phyloP scores from a whole-genome alignment of 2,888 invertebrate genomes.

The Teleogryllus oceanicus region DNA sequence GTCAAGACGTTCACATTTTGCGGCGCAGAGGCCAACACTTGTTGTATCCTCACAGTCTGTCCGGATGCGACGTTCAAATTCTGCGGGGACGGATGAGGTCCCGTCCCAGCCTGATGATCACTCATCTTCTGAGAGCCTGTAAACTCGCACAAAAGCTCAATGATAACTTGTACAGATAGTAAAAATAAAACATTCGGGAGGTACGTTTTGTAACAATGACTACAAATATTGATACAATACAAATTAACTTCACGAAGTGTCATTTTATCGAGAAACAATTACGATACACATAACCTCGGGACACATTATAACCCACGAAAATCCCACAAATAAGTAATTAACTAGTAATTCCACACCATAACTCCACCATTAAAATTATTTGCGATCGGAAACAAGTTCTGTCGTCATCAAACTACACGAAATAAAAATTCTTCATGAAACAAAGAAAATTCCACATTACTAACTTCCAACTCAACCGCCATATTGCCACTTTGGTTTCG shows the following conservation, averaged over 20 bases:
- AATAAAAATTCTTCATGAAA: slow-evolving; percentile 22
- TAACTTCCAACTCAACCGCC: slow-evolving; percentile 44
- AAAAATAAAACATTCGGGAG: too few species aligned
- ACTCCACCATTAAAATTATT: neutral
- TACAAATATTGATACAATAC: too few species aligned
- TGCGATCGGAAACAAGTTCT: neutral
- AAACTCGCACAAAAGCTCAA: neutral
- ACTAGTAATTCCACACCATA: neutral
- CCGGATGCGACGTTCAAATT: slow-evolving; percentile 42
- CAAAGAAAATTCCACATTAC: slow-evolving; percentile 30
- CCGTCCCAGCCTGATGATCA: slow-evolving; percentile 36
- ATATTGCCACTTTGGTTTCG: slow-evolving; percentile 49
- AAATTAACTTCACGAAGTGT: neutral
- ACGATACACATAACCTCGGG: neutral
- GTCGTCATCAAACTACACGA: neutral
- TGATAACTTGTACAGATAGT: too few species aligned
- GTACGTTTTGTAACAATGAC: too few species aligned
- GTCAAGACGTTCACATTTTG: slow-evolving; percentile 48
- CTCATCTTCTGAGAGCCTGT: slow-evolving; percentile 36
- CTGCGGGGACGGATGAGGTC: slow-evolving; percentile 34
- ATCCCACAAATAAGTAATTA: neutral
- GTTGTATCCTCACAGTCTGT: slow-evolving; percentile 45
- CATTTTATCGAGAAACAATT: neutral
- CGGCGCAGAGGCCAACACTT: slow-evolving; percentile 45
- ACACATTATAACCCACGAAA: neutral